Evolutionary conservation across 2,113 vertebrate species (phyloP).

Genomic region (Lathamus discolor): DNA sequence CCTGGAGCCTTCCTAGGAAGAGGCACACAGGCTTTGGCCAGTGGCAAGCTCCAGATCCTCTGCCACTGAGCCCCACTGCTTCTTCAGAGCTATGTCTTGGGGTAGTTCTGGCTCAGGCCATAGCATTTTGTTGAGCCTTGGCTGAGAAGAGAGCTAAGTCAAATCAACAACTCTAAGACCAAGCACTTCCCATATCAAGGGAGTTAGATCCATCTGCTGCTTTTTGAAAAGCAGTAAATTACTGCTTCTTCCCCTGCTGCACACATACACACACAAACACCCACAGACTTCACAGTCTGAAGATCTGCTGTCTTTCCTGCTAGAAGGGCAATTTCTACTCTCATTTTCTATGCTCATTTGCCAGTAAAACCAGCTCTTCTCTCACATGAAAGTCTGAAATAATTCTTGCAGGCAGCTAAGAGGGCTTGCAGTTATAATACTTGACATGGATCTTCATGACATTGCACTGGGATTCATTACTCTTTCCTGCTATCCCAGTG

Average conservation of each 20-base stretch:
- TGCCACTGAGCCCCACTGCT: not conserved
- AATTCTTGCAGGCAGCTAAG: constrained; percentile 8
- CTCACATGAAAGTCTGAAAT: constrained; percentile 12
- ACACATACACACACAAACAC: constrained; percentile 56
- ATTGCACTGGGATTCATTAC: not conserved
- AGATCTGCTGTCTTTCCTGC: constrained; percentile 51
- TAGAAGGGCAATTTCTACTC: constrained; percentile 43
- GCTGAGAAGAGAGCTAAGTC: not conserved
- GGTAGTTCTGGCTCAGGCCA: not conserved
- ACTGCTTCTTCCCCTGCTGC: constrained; percentile 36
- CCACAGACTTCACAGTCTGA: constrained; percentile 63
- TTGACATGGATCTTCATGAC: not conserved
- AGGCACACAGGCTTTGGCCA: not conserved
- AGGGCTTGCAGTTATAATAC: not conserved
- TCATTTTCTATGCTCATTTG: constrained; percentile 57
- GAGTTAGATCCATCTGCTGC: constrained; percentile 46
- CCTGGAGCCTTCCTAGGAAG: not conserved
- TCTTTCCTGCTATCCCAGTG: not conserved
- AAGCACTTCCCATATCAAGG: not conserved
- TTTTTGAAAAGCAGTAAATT: constrained; percentile 39
- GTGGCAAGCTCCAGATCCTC: not conserved
- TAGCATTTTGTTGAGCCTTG: not conserved
- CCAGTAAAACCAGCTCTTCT: constrained; percentile 44
- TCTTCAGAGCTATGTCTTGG: not conserved
- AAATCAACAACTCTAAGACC: not conserved